Conservation (phyloP, 2,113 vertebrate species). For the Lanius ludovicianus region DNA sequence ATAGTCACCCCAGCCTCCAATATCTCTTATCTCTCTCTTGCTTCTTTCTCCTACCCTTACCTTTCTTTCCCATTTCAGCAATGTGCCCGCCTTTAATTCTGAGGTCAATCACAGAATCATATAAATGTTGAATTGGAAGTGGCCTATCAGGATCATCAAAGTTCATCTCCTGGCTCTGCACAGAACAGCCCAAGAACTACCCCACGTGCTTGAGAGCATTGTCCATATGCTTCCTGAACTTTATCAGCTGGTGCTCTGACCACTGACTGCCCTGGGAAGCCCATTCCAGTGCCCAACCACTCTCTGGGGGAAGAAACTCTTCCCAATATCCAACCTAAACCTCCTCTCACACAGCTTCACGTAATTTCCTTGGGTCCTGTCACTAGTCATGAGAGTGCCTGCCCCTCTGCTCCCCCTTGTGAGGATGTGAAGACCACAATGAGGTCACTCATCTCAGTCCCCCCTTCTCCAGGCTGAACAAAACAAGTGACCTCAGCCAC, state of each 20-base stretch:
- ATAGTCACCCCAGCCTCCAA: not conserved
- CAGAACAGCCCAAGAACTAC: not conserved
- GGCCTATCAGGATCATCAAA: not conserved
- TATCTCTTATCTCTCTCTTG: not conserved
- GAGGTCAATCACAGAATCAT: not conserved
- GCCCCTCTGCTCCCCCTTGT: accelerated
- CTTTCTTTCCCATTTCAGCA: not conserved
- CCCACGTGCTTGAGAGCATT: not conserved
- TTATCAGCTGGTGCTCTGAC: not conserved
- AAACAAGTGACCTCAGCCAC: not conserved
- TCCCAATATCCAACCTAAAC: not conserved
- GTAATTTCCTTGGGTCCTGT: not conserved
- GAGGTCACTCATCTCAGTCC: not conserved
- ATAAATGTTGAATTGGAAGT: not conserved
- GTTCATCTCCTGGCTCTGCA: not conserved
- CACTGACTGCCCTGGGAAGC: not conserved
- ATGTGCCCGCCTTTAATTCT: accelerated
- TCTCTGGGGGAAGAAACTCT: accelerated
- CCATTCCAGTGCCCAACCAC: not conserved
- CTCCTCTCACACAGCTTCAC: not conserved
- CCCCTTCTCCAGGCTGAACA: not conserved
- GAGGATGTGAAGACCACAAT: not conserved
- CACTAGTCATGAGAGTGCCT: not conserved
- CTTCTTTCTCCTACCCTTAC: not conserved
- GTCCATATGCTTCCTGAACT: not conserved